phyloP scores from a whole-genome alignment of 2,113 vertebrate genomes.

The Hemichromis elongatus region DNA sequence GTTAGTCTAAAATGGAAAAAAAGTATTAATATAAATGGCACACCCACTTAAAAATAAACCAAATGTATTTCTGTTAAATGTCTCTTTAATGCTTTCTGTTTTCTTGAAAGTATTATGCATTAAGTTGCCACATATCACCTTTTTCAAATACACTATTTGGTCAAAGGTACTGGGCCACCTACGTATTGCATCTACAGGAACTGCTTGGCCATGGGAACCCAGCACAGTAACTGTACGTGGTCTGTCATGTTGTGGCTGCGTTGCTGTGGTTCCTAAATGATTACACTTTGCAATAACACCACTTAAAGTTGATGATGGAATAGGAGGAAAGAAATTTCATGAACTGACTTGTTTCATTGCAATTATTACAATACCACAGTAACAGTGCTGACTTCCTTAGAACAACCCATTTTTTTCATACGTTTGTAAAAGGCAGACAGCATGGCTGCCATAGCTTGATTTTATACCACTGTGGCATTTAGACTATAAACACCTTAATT shows the following conservation, averaged over 20 bases:
- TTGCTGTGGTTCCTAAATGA: neutral
- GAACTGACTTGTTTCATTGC: neutral
- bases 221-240: neutral
- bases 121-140: neutral
- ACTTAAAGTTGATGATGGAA: neutral
- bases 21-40: neutral
- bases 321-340: neutral
- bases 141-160: neutral
- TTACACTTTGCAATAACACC: neutral
- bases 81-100: neutral
- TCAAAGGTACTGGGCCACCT: neutral
- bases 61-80: neutral
- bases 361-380: neutral
- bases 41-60: neutral
- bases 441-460: neutral
- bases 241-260: neutral
- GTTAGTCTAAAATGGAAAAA: neutral
- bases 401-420: neutral
- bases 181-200: neutral
- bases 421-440: neutral
- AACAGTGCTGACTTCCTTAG: neutral
- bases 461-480: neutral
- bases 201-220: neutral
- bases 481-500: neutral
- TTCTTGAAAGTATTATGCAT: neutral